Evolutionary conservation across 23 tunicate genomes (phyloP).

Genomic region (Clavelina lepadiformis): DNA sequence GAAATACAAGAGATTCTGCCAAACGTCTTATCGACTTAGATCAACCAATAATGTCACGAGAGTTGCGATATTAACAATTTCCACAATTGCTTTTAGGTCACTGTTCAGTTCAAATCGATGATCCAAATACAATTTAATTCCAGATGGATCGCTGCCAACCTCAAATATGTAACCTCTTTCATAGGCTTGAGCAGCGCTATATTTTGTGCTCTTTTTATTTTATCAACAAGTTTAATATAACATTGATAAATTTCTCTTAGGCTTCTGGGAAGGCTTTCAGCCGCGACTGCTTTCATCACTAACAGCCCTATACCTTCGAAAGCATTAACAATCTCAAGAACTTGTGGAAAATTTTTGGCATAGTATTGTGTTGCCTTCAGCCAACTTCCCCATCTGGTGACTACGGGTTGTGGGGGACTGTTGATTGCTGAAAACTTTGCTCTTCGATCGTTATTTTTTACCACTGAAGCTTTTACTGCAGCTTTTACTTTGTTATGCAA

Average conservation of each 20-base stretch:
- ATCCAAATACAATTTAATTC: no score
- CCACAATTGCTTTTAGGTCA: no score
- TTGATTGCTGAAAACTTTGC: conserved; percentile 35
- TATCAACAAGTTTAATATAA: conserved; percentile 2
- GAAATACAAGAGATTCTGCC: no score
- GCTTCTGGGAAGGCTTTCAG: conserved; percentile 28
- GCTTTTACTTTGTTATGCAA: conserved; percentile 16
- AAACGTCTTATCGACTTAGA: no score
- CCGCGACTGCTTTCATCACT: no score
- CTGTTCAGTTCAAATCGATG: no score
- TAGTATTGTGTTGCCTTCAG: conserved; percentile 38
- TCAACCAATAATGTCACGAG: no score
- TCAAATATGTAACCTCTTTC: no score
- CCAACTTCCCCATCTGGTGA: conserved; percentile 44
- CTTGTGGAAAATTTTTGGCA: conserved; percentile 33
- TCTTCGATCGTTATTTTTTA: conserved; percentile 31
- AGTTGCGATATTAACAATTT: no score
- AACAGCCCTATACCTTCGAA: no score
- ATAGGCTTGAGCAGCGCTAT: conserved; percentile 19
- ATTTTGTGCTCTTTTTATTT: conserved; percentile 15
- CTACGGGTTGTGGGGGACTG: conserved; percentile 39
- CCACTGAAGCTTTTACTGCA: conserved; percentile 22
- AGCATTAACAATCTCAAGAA: conserved; percentile 31
- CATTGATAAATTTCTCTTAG: conserved; percentile 6
- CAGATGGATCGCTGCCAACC: no score